Conservation (phyloP, 2,113 vertebrate species). For the Upupa epops region DNA sequence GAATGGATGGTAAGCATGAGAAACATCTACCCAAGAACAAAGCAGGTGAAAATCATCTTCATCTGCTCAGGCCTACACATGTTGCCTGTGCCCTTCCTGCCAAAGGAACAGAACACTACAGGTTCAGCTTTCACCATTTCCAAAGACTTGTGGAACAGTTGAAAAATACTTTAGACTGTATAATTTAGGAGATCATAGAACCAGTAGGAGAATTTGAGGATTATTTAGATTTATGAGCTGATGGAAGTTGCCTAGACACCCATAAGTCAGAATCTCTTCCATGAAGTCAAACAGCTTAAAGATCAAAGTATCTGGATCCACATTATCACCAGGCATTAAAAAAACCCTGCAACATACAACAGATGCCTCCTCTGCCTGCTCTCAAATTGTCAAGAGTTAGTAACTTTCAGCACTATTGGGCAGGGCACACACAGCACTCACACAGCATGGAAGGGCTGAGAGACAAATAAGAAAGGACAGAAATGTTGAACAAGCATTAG, state of each 20-base stretch:
- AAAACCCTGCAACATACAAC: neutral
- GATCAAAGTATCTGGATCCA: slow-evolving; percentile 58
- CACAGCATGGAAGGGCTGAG: neutral
- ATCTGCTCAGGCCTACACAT: neutral
- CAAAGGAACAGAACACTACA: neutral
- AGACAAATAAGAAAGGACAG: neutral
- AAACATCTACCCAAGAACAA: slow-evolving; percentile 34
- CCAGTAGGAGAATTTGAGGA: slow-evolving; percentile 26
- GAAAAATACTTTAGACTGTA: slow-evolving; percentile 30
- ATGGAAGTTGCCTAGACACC: slow-evolving; percentile 32
- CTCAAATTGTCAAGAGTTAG: neutral
- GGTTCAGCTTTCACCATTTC: slow-evolving; percentile 20
- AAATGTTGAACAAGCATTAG: neutral
- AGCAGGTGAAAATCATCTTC: slow-evolving; percentile 22
- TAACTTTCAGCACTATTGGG: neutral
- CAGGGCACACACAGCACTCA: neutral
- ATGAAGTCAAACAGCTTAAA: slow-evolving; percentile 33
- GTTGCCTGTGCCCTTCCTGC: neutral
- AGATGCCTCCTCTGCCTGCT: slow-evolving; percentile 24
- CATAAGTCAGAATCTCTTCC: slow-evolving; percentile 11
- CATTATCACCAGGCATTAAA: slow-evolving; percentile 19
- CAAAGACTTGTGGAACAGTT: neutral
- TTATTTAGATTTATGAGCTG: slow-evolving; percentile 62
- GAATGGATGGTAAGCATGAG: neutral
- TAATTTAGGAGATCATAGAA: slow-evolving; percentile 57